Evolutionary conservation across 2,888 invertebrate genomes (phyloP), one percentile per base, ranked within the genome.

Genomic region (Melikaiella ostensackeni): DNA sequence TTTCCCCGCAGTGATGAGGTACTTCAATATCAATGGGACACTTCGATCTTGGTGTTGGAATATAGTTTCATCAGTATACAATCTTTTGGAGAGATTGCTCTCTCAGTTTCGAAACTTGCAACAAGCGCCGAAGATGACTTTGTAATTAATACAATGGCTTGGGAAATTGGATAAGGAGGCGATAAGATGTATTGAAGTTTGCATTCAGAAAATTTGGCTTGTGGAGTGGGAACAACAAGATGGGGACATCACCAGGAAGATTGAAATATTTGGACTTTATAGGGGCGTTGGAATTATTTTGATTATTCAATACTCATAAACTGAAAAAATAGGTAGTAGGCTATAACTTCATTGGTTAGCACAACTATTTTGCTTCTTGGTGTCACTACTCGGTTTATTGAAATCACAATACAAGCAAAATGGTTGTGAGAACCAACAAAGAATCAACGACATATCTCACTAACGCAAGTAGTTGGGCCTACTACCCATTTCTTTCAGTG

Each of bases 51-150:
- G 16, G 4, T n/a, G 35, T n/a, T 63, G 19, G 33, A n/a, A 19
- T 30, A 33, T 30, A 33, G 46, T 50, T 70, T 46, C 70, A 66
- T 46, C 70, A 42, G 16, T 70, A 30, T 21, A 70, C 42, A 30
- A 70, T 70, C 30, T 70, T 70, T 50, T 27, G n/a, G 70, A 30
- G 70, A 70, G 50, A 70, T 70, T 70, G 50, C 70, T 30, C 16
- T 8, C 46, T 33, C 19, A n/a, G 46, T 70, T 70, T 33, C 9
- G 19, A 50, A 70, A 70, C 70, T 70, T 30, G 9, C 27, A 19
- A 33, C 50, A 50, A 70, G 19, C 46, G 46, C 1, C 50, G 70
- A 33, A 70, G 70, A 70, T 70, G 70, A 70, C 70, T 27, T 70
- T 70, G 70, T 70, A 70, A 70, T 70, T 70, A 70, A 50, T 50